Evolutionary conservation across 2,888 invertebrate genomes (phyloP).

Genomic region (Tubulanus polymorphus): DNA sequence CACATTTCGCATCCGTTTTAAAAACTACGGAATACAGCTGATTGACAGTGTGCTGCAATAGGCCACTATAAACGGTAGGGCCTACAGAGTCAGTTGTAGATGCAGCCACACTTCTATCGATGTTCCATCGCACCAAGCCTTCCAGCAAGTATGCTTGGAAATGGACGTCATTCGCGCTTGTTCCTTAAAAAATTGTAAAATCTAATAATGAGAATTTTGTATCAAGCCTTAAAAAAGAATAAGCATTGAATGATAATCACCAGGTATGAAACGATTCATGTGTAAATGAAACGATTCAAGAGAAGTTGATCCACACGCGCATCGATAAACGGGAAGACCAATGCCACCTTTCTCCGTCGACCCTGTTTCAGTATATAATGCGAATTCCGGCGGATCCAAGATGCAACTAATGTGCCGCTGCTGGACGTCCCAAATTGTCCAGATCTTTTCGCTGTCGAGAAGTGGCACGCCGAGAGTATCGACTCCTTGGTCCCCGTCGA

Average conservation of each 20-base stretch:
- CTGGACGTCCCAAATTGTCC: conserved; percentile 20
- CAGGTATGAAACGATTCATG: conserved; percentile 25
- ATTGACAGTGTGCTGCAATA: conserved; percentile 15
- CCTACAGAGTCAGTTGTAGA: background rate
- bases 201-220: background rate
- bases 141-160: conserved; percentile 24
- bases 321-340: conserved; percentile 22
- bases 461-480: conserved; percentile 23
- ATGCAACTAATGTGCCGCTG: conserved; percentile 20
- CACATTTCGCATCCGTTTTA: conserved; percentile 10
- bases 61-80: conserved; percentile 10
- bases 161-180: conserved; percentile 18
- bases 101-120: conserved; percentile 14
- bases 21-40: conserved; percentile 9
- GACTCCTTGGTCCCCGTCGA: conserved; percentile 13
- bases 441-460: conserved; percentile 18
- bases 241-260: background rate
- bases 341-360: conserved; percentile 22
- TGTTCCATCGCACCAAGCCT: conserved; percentile 21
- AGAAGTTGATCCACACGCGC: conserved; percentile 28
- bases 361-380: conserved; percentile 21
- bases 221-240: background rate
- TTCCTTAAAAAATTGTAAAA: conserved; percentile 13
- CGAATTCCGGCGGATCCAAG: conserved; percentile 18
- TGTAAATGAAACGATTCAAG: conserved; percentile 30